Base-by-base conservation (phyloP, 2,113 vertebrate species). In the Apistogramma diplotaenia region DNA sequence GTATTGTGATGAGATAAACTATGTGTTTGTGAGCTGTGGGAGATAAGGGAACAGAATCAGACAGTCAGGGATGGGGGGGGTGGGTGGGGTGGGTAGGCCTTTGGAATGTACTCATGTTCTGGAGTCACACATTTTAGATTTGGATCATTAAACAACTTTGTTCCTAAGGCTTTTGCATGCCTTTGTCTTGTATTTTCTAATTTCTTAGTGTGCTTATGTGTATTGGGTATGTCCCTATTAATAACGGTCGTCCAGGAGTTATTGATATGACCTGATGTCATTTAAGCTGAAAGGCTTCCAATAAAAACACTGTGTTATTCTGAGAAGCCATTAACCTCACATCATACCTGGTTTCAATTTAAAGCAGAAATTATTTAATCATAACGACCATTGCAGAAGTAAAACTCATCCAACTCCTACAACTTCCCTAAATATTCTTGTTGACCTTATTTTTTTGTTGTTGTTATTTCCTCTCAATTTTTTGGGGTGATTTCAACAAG, bases 101-200 rank as follows among this genome's bases (percentile, higher is more conserved):
- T 55, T 76, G 82, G 87, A 89, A 81, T 73, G 55, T 80, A 60
- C 76, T 90, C 87, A 89, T 91, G 81, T 90, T 89, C 83, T 92
- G 86, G 71, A 87, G 77, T 86, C 83, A 83, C 65, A 85, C 85
- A 87, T 88, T 90, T 85, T 83, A 91, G 74, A 84, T 87, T 89
- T 83, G 81, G 83, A 82, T 91, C 77, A 83, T 90, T 90, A 90
- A 87, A 81, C 72, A 79, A 57, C 76, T 91, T 56, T 19, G 29
- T 84, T 89, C 84, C 90, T 51, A 67, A 85, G 87, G 89, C 60
- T 72, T 71, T 72, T 84, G 58, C 74, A 77, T 61, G 87, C 59
- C 37, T 86, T 73, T 74, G 86, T 59, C 82, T 89, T 79, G 57
- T n/a, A 5, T 87, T 56, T 83, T 78, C 43, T 70, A 49, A 49